Evolutionary conservation across 2,888 invertebrate species (phyloP).

Genomic region (Erannis defoliaria): DNA sequence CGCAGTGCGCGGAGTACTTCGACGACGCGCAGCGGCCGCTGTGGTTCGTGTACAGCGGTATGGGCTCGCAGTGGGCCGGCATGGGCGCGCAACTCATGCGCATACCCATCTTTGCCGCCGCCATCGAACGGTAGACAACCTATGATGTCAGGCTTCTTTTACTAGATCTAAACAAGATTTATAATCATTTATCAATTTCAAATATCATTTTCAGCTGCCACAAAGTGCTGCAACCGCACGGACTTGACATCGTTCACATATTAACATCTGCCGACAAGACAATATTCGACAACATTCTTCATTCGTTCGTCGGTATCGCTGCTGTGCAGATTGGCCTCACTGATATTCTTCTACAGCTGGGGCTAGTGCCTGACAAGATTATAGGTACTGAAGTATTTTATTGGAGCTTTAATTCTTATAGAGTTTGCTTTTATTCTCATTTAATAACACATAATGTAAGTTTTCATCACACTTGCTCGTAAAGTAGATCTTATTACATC

Average conservation of each 20-base stretch:
- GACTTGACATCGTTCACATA: constrained; percentile 39
- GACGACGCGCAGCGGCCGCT: constrained; percentile 78
- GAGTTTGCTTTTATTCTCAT: too few species aligned
- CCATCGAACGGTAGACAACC: constrained; percentile 74
- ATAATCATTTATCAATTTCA: not conserved
- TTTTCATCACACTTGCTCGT: too few species aligned
- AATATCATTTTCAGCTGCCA: constrained; percentile 30
- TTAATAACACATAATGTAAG: too few species aligned
- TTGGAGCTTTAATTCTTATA: not conserved
- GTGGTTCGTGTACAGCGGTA: constrained; percentile 90
- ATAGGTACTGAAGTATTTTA: constrained; percentile 74
- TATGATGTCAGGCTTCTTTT: not conserved
- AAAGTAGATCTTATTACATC: too few species aligned
- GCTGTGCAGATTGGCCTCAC: constrained; percentile 88
- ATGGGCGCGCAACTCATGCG: constrained; percentile 89
- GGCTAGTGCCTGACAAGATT: constrained; percentile 36
- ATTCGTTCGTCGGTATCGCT: constrained; percentile 89
- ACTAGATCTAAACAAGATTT: not conserved
- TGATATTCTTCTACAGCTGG: constrained; percentile 68
- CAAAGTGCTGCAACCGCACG: constrained; percentile 27
- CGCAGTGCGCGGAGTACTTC: constrained; percentile 49
- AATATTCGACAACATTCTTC: constrained; percentile 17
- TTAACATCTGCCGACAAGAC: constrained; percentile 48
- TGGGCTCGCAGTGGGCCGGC: constrained; percentile 90
- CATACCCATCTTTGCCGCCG: constrained; percentile 87